Percentiles rank a stretch among this genome's conserved stretches.
Conservation (phyloP, 1,140 invertebrate genomes). For the Saccostrea cuccullata region DNA sequence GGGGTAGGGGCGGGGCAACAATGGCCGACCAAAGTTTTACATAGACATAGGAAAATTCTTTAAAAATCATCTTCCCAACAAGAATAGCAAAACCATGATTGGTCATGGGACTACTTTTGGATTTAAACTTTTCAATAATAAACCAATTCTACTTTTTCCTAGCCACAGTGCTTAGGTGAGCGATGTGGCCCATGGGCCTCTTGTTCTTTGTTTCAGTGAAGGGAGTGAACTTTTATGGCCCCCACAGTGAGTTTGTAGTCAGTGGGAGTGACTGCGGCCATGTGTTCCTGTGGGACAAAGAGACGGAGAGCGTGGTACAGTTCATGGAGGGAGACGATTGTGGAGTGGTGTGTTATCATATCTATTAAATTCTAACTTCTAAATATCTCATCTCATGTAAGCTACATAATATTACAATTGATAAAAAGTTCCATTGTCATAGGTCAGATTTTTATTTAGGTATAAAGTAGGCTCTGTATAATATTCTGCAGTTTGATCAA, state of each 20-base stretch:
- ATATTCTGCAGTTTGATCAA: too few relatives aligned
- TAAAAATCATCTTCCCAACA: too few relatives aligned
- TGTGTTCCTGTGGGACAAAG: slow-evolving; percentile 96
- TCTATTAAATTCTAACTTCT: background rate
- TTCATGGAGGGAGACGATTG: slow-evolving; percentile 90
- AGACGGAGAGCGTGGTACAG: slow-evolving; percentile 92
- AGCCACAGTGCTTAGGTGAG: too few relatives aligned
- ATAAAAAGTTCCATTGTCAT: background rate
- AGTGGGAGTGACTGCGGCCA: slow-evolving; percentile 97
- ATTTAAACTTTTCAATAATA: too few relatives aligned
- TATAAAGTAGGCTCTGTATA: background rate
- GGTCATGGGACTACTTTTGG: too few relatives aligned
- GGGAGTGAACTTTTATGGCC: slow-evolving; percentile 95
- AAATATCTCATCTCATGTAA: background rate
- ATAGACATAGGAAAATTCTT: too few relatives aligned
- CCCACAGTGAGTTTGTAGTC: slow-evolving; percentile 90
- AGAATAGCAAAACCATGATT: too few relatives aligned
- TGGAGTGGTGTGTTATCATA: slow-evolving; percentile 87
- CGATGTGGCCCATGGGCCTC: too few relatives aligned
- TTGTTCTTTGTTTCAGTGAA: slow-evolving; percentile 86
- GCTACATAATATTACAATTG: background rate
- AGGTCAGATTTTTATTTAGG: background rate
- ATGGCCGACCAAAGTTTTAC: too few relatives aligned
- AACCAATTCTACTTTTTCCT: too few relatives aligned
- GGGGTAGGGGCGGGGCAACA: too few relatives aligned